Evolutionary conservation across 2,888 invertebrate genomes (phyloP).

Genomic region (Callyntrura sp.): DNA sequence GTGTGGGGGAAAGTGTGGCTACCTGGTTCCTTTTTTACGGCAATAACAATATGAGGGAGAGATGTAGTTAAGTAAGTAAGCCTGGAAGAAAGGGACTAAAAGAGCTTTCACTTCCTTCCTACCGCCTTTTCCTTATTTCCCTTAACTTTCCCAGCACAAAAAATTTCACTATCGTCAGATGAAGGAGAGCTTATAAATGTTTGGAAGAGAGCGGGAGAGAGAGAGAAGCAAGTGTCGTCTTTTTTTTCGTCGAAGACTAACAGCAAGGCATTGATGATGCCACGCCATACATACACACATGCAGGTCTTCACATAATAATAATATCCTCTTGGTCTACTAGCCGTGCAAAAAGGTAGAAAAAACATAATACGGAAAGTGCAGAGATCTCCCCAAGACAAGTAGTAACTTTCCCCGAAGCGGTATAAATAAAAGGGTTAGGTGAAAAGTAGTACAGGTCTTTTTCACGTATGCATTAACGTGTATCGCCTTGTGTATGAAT

Average conservation of each 20-base stretch:
- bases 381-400: slow-evolving; percentile 44
- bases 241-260: slow-evolving; percentile 33
- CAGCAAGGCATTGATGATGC: slow-evolving; percentile 64
- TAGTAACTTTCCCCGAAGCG: not conserved
- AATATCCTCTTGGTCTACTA: slow-evolving; percentile 41
- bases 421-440: slow-evolving; percentile 6
- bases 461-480: not conserved
- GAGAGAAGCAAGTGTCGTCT: slow-evolving; percentile 50
- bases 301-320: slow-evolving; percentile 66
- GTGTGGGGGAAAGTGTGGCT: not conserved
- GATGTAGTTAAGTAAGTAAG: slow-evolving; percentile 57
- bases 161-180: slow-evolving; percentile 42
- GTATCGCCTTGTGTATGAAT: not conserved
- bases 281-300: slow-evolving; percentile 52
- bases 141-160: slow-evolving; percentile 41
- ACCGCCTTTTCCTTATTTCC: slow-evolving; percentile 64
- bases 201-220: slow-evolving; percentile 28
- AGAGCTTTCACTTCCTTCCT: slow-evolving; percentile 72
- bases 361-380: not conserved
- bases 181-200: slow-evolving; percentile 54
- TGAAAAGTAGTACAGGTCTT: slow-evolving; percentile 35
- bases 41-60: slow-evolving; percentile 42
- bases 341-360: slow-evolving; percentile 45
- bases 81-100: slow-evolving; percentile 63
- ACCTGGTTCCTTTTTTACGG: slow-evolving; percentile 40